Base-by-base conservation (phyloP, 2,888 invertebrate genomes). In the Corythucha ciliata region DNA sequence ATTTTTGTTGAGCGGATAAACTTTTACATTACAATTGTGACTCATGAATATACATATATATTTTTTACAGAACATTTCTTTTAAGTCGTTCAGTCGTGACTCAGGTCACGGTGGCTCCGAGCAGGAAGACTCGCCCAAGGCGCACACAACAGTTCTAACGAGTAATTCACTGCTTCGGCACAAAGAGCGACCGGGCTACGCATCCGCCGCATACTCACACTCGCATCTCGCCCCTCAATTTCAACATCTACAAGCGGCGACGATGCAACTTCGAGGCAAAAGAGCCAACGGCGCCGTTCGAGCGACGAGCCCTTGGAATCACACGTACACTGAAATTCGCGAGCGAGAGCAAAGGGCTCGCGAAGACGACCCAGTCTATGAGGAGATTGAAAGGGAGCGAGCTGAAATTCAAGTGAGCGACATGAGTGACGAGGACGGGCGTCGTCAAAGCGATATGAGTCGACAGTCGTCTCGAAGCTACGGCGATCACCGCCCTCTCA, bases 401-500 rank as follows among this genome's bases (percentile, higher is more conserved):
- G 60, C 59, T 41, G 59, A 57, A 53, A 63, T 79, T 60, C 82
- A 82, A 63, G 79, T 82, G 3, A 42, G 80, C 80, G 84, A 84
- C 63, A 76, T 83, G 77, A 83, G 83, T 36, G 84, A 85, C 63
- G 85, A 85, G 63, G 84, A 84, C 62, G 80, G 78, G 42, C 77
- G 80, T 62, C 71, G 83, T 47, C 82, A 81, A 65, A 80, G 81
- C 64, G 79, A 79, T 66, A 77, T 78, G 73, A 81, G 81, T 57
- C 70, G 79, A 46, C 79, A 79, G 63, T 78, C 74, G 7, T 83
- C 83, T 27, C 78, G 83, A 60, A 83, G 83, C 61, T 84, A 84
- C 68, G 83, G 83, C 12, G 86, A 86, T 64, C 83, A 83, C 63
- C 74, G 84, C 33, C 86, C 85, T n/a, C 69, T 86, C 61, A 84